phyloP scores from a whole-genome alignment of 1,140 invertebrate genomes.

The Oreohelix idahoensis region DNA sequence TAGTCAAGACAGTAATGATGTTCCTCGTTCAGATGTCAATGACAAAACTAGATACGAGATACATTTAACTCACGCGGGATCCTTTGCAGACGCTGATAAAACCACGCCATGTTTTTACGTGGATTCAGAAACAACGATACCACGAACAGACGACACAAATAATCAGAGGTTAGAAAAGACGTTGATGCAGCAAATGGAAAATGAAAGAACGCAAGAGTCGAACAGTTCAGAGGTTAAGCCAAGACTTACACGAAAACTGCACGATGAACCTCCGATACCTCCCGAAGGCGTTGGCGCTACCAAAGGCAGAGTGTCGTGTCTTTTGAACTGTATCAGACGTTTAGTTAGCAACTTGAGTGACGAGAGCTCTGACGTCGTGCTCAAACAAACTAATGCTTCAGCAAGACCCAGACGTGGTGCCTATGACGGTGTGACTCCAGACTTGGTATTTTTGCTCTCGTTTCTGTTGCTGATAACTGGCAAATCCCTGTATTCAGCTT shows the following conservation, averaged over 20 bases:
- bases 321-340: background rate
- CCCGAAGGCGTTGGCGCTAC: too few species aligned
- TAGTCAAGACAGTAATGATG: too few species aligned
- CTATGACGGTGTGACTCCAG: conserved; percentile 16
- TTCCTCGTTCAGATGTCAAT: too few species aligned
- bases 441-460: conserved; percentile 35
- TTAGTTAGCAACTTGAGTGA: too few species aligned
- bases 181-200: background rate
- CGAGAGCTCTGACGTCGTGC: too few species aligned
- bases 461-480: conserved; percentile 31
- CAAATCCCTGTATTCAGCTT: conserved; percentile 38
- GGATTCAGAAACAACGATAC: background rate
- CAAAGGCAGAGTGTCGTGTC: background rate
- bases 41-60: too few species aligned
- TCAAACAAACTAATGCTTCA: background rate
- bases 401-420: background rate
- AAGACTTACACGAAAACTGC: background rate
- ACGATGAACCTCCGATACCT: too few species aligned
- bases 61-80: too few species aligned
- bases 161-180: background rate
- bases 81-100: too few species aligned
- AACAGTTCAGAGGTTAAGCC: background rate
- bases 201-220: background rate
- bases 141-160: background rate
- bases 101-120: background rate